A percentile compares a stretch with the other conserved stretches of the same genome.
Evolutionary conservation across 2,888 invertebrate species (phyloP).

Genomic region (Gasteruption jaculator): DNA sequence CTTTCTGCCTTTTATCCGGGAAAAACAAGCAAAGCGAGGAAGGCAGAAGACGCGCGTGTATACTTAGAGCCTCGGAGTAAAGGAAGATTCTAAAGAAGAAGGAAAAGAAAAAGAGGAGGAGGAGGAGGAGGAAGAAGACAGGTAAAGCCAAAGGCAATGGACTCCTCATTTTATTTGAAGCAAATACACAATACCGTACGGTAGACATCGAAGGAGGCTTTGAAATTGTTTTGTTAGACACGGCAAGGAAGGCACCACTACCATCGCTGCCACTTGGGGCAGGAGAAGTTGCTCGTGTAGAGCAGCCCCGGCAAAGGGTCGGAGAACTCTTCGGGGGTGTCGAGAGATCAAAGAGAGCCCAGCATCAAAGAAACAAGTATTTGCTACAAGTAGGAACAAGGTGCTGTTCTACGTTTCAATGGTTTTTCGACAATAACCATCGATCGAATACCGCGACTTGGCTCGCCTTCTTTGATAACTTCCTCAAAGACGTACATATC

Average conservation of each 20-base stretch:
- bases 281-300: not conserved
- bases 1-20: not conserved
- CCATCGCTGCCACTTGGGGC: not conserved
- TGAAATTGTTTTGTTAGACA: slow-evolving; percentile 27
- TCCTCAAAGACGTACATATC: too few relatives aligned
- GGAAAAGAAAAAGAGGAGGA: not conserved
- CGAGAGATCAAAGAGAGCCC: slow-evolving; percentile 34
- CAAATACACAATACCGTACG: slow-evolving; percentile 21
- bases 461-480: too few relatives aligned
- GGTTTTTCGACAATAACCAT: slow-evolving; percentile 21
- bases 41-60: not conserved
- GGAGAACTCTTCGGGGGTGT: slow-evolving; percentile 29
- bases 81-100: not conserved
- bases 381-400: slow-evolving; percentile 32
- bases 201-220: slow-evolving; percentile 20
- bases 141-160: slow-evolving; percentile 18
- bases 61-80: not conserved
- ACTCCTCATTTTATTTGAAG: slow-evolving; percentile 24
- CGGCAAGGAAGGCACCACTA: slow-evolving; percentile 5
- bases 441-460: too few relatives aligned
- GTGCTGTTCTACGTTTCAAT: slow-evolving; percentile 15
- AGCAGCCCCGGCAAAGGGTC: slow-evolving; percentile 18
- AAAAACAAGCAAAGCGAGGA: not conserved
- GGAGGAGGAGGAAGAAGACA: slow-evolving; percentile 6
- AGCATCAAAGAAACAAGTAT: slow-evolving; percentile 35